phyloP scores from a whole-genome alignment of 2,797 vertebrate species.

The Poeciliopsis turneri region DNA sequence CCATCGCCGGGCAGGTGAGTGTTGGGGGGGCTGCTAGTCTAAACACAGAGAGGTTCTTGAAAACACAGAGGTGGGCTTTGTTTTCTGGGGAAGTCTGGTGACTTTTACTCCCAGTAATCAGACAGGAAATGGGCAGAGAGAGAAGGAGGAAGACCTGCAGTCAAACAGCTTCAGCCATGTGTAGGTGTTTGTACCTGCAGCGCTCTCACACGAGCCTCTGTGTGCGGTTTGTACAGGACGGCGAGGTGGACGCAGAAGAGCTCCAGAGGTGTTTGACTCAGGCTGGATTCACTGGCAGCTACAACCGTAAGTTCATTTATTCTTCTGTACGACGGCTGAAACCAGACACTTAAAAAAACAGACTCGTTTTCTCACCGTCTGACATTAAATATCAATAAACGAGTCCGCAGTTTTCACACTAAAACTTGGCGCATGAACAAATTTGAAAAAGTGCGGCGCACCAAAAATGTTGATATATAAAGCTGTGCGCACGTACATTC shows the following conservation, averaged over 20 bases:
- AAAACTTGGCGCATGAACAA: too few species aligned
- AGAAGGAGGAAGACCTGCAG: background rate
- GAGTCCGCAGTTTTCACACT: background rate
- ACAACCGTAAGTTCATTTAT: conserved; percentile 81
- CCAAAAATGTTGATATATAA: too few species aligned
- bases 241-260: conserved; percentile 89
- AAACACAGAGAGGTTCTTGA: background rate
- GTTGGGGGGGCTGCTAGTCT: background rate
- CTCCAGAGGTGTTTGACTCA: conserved; percentile 90
- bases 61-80: background rate
- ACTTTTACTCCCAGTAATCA: background rate
- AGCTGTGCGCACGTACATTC: too few species aligned
- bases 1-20: conserved; percentile 87
- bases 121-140: background rate
- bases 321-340: background rate
- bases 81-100: background rate
- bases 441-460: too few species aligned
- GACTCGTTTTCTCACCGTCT: background rate
- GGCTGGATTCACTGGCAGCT: conserved; percentile 86
- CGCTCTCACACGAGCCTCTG: background rate
- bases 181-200: background rate
- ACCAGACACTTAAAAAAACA: background rate
- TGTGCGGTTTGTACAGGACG: conserved; percentile 74
- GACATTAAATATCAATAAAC: background rate
- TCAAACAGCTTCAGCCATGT: background rate